Conservation (phyloP, 2,797 vertebrate genomes). For the Euthynnus affinis region DNA sequence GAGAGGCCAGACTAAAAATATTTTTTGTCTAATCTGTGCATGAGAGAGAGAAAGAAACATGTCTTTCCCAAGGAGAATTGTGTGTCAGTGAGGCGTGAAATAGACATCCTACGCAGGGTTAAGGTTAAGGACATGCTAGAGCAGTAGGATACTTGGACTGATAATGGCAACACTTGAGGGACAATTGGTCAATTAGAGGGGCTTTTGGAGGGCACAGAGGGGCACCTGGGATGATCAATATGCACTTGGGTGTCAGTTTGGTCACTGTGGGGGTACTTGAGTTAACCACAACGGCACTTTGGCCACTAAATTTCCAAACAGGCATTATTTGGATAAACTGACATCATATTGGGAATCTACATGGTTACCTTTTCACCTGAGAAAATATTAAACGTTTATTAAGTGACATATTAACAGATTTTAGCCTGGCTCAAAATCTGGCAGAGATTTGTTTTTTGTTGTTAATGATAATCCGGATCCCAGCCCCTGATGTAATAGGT, state of each 20-base stretch:
- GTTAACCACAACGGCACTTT: not conserved
- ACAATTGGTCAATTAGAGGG: too few relatives aligned
- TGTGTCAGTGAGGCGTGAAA: not conserved
- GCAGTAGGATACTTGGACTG: not conserved
- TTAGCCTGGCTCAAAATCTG: too few relatives aligned
- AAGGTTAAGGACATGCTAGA: not conserved
- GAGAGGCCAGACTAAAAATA: slow-evolving; percentile 8
- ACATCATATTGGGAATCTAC: too few relatives aligned
- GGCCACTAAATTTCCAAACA: not conserved
- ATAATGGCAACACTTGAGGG: not conserved
- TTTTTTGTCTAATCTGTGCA: slow-evolving; percentile 23
- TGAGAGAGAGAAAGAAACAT: not conserved
- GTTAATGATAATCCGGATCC: too few relatives aligned
- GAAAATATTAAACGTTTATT: too few relatives aligned
- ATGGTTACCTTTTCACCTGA: too few relatives aligned
- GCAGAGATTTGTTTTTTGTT: too few relatives aligned
- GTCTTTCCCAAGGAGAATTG: not conserved
- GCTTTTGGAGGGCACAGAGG: not conserved
- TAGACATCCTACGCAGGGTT: not conserved
- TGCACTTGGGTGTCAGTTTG: not conserved
- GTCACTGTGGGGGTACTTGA: slow-evolving; percentile 7
- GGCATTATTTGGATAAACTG: too few relatives aligned
- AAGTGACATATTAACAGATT: too few relatives aligned
- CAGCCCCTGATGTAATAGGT: too few relatives aligned
- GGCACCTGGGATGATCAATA: slow-evolving; percentile 6